Percentiles rank a stretch among this genome's conserved stretches.
phyloP scores from a whole-genome alignment of 1,140 invertebrate genomes.

The Aphaenogaster rudis region DNA sequence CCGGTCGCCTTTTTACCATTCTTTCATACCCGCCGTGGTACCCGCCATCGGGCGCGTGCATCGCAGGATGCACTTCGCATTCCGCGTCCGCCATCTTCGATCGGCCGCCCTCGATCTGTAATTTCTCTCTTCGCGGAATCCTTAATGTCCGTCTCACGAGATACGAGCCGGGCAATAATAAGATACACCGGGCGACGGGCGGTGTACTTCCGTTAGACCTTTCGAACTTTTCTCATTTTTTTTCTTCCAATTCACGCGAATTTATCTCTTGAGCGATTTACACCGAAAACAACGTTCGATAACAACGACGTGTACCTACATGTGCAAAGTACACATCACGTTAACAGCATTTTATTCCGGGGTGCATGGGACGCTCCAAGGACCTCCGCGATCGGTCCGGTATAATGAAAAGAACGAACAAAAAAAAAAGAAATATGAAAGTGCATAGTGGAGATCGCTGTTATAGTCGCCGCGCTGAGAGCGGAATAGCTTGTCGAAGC shows the following conservation, averaged over 20 bases:
- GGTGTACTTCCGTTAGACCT: background rate
- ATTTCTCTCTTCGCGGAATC: slow-evolving; percentile 53
- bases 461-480: slow-evolving; percentile 59
- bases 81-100: slow-evolving; percentile 63
- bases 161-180: background rate
- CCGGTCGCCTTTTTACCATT: slow-evolving; percentile 43
- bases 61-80: slow-evolving; percentile 58
- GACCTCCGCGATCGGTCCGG: slow-evolving; percentile 54
- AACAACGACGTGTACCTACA: background rate
- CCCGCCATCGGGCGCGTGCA: slow-evolving; percentile 39
- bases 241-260: background rate
- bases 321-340: background rate
- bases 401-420: slow-evolving; percentile 21
- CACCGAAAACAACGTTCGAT: slow-evolving; percentile 17
- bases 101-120: slow-evolving; percentile 50
- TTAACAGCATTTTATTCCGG: slow-evolving; percentile 9
- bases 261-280: slow-evolving; percentile 28
- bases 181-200: background rate
- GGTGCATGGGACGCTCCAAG: background rate
- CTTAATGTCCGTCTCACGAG: slow-evolving; percentile 8
- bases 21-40: slow-evolving; percentile 40
- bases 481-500: slow-evolving; percentile 53
- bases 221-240: background rate
- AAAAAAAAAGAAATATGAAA: slow-evolving; percentile 26
- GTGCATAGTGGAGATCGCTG: slow-evolving; percentile 69